Percentiles rank a stretch among this genome's conserved stretches.
phyloP scores from a whole-genome alignment of 2,888 invertebrate genomes.

The Campoletis raptor region DNA sequence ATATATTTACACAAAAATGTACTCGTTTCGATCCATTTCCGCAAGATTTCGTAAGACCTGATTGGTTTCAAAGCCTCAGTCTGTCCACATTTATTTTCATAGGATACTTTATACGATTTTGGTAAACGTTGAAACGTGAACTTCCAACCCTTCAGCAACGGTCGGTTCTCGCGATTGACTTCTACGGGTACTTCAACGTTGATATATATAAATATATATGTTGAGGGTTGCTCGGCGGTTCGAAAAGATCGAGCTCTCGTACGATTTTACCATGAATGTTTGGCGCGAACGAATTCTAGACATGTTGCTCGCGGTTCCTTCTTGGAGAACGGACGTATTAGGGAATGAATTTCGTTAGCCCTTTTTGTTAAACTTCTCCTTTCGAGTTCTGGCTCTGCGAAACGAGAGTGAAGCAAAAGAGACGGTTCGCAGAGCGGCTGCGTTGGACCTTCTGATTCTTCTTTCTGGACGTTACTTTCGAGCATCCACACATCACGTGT shows the following conservation, averaged over 20 bases:
- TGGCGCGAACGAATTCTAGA: constrained; percentile 81
- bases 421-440: constrained; percentile 5
- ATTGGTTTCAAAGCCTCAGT: background rate
- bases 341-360: constrained; percentile 79
- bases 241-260: constrained; percentile 40
- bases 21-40: too few species aligned
- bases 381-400: constrained; percentile 25
- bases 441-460: constrained; percentile 37
- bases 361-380: constrained; percentile 70
- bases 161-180: constrained; percentile 1
- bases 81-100: background rate
- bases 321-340: constrained; percentile 75
- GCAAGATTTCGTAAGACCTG: too few species aligned
- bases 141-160: constrained; percentile 39
- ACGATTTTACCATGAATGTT: constrained; percentile 79
- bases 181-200: constrained; percentile 12
- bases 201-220: constrained; percentile 11
- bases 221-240: background rate
- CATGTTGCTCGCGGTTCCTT: constrained; percentile 65
- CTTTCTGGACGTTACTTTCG: constrained; percentile 44
- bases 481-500: constrained; percentile 30
- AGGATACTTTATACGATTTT: background rate
- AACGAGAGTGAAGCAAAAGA: constrained; percentile 36
- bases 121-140: background rate
- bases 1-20: too few species aligned